Evolutionary conservation across 1,140 invertebrate genomes (phyloP), one percentile per base, ranked within the genome.

Genomic region (Drosophila kurseongensis): DNA sequence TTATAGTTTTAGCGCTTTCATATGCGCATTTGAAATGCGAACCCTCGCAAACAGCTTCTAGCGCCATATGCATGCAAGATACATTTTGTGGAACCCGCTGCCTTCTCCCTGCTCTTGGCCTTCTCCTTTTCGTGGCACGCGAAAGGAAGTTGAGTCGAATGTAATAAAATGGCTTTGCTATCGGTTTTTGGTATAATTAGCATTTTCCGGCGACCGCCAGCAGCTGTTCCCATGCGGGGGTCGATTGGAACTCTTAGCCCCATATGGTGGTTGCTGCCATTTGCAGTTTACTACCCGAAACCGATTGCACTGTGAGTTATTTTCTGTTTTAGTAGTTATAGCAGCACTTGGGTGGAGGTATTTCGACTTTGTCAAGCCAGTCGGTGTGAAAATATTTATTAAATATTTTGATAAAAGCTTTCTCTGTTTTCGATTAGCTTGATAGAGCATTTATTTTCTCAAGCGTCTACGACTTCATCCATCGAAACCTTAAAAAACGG

Each of bases 11-110:
- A 14, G 23, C 51, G 8, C 16, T 48, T 29, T 54, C 54, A 56
- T 61, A 51, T 38, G 61, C 13, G 23, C 73, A 44, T 48, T 59
- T 16, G 14, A 54, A 65, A 65, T 38, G 48, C 14, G 44, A 76
- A 45, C 36, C 57, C 58, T 50, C 50, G 5, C 9, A 45, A 50
- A 44, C 23, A 5, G 10, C 18, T 52, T 48, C 62, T 63, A 59
- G 60, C 75, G 69, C 75, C 80, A 82, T 75, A 50, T 82, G 75
- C 59, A 83, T 66, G 75, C 65, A 78, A 79, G 78, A 83, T 75
- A 69, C 56, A 52, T 23, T 44, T 7, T 44, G 16, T 4, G 9
- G 4, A 67, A 41, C 27, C 23, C 41, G 38, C 9, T 27, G 14
- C 13, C 29, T 14, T 3, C 16, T 41, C 36, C 50, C 27, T 62